These are phyloP conservation scores for Oophaga pumilio DNA, from an alignment of 2,113 vertebrate genomes.

Conservation along the genomic window DNA sequence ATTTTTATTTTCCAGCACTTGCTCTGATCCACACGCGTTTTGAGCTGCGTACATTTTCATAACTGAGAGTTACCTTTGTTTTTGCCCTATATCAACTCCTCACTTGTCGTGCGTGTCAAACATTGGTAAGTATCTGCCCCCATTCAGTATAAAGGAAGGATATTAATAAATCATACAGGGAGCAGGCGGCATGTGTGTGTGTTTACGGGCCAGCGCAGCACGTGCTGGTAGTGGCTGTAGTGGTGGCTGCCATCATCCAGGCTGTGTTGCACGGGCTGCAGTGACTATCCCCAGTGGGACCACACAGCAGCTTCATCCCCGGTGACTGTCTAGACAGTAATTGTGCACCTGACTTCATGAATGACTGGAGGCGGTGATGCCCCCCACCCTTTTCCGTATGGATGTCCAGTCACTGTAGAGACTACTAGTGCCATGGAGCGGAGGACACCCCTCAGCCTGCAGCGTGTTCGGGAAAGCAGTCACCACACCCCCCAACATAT, in stretches of 20 bases:
- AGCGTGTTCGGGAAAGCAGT: not conserved
- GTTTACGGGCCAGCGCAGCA: constrained; percentile 3
- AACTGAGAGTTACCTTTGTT: no score
- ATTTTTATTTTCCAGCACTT: no score
- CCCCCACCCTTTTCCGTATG: not conserved
- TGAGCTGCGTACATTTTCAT: no score
- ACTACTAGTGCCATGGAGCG: not conserved
- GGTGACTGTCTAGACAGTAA: constrained; percentile 54
- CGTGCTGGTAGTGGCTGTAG: not conserved
- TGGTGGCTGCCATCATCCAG: not conserved
- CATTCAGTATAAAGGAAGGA: not conserved
- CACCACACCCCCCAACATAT: constrained; percentile 23
- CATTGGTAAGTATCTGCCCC: not conserved
- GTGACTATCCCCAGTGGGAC: constrained; percentile 8
- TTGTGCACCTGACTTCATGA: constrained; percentile 50
- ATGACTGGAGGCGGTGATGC: not conserved
- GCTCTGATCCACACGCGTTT: no score
- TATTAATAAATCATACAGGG: constrained; percentile 14
- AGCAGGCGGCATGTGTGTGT: not conserved
- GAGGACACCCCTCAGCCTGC: not conserved
- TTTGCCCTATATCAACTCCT: not conserved
- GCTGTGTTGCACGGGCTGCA: constrained; percentile 9
- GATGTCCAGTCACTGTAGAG: not conserved
- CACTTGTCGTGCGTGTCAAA: not conserved
- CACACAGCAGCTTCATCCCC: constrained; percentile 11